phyloP scores from a whole-genome alignment of 2,797 vertebrate species.

The Rhodeus uyekii region DNA sequence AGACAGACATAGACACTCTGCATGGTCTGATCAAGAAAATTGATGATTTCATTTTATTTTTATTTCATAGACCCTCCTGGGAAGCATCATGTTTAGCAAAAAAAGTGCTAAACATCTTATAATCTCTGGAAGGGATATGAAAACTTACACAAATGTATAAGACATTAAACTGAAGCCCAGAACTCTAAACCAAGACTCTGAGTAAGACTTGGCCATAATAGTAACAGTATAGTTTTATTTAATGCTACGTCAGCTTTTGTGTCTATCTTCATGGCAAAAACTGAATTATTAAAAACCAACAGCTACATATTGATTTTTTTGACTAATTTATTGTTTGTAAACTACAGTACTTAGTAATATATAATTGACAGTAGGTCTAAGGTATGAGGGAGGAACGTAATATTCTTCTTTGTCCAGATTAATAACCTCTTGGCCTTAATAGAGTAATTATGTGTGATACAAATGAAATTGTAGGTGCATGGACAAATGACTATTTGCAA shows the following conservation, averaged over 20 bases:
- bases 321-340: too few relatives aligned
- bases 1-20: conserved; percentile 40
- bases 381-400: too few relatives aligned
- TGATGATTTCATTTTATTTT: neutral
- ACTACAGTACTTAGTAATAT: too few relatives aligned
- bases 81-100: too few relatives aligned
- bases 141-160: neutral
- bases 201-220: neutral
- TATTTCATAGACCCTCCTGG: neutral
- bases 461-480: conserved; percentile 1
- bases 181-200: neutral
- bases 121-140: neutral
- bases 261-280: too few relatives aligned
- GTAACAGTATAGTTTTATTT: too few relatives aligned
- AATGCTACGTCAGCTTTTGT: too few relatives aligned
- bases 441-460: conserved; percentile 20
- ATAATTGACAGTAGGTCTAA: too few relatives aligned
- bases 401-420: too few relatives aligned
- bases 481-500: conserved; percentile 7
- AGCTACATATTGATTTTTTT: too few relatives aligned
- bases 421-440: neutral
- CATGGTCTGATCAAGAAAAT: neutral
- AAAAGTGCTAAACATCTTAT: neutral
- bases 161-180: neutral
- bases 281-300: too few relatives aligned